These are phyloP conservation scores for Xanthia togata DNA, from an alignment of 2,888 invertebrate species.

Conservation along the genomic window DNA sequence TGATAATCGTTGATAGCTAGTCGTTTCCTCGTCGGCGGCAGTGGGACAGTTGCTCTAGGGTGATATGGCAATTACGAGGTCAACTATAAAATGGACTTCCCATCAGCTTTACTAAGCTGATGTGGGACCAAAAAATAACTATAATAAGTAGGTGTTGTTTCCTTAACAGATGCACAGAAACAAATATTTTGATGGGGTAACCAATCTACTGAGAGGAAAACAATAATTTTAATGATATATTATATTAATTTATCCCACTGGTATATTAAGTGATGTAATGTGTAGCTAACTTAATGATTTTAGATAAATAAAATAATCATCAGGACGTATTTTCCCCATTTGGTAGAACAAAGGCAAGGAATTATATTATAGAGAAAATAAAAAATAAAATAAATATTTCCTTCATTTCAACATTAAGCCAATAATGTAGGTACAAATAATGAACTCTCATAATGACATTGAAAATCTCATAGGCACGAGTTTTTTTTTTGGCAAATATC, in stretches of 20 bases:
- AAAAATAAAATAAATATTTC: too few species aligned
- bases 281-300: background rate
- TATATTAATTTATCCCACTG: slow-evolving; percentile 19
- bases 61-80: background rate
- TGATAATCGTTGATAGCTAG: too few species aligned
- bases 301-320: slow-evolving; percentile 3
- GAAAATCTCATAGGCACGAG: background rate
- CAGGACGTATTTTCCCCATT: background rate
- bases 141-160: slow-evolving; percentile 7
- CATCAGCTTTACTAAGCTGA: too few species aligned
- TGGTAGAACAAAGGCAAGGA: background rate
- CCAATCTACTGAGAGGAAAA: slow-evolving; percentile 31
- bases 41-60: background rate
- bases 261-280: slow-evolving; percentile 52
- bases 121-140: slow-evolving; percentile 12
- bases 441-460: background rate
- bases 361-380: background rate
- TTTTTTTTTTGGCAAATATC: slow-evolving; percentile 15
- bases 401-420: background rate
- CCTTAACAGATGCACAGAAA: slow-evolving; percentile 3
- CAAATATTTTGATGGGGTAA: slow-evolving; percentile 14
- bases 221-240: slow-evolving; percentile 13
- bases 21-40: background rate
- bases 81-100: slow-evolving; percentile 1
- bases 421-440: background rate